phyloP scores from a whole-genome alignment of 2,113 vertebrate species.

The Gymnarchus niloticus region DNA sequence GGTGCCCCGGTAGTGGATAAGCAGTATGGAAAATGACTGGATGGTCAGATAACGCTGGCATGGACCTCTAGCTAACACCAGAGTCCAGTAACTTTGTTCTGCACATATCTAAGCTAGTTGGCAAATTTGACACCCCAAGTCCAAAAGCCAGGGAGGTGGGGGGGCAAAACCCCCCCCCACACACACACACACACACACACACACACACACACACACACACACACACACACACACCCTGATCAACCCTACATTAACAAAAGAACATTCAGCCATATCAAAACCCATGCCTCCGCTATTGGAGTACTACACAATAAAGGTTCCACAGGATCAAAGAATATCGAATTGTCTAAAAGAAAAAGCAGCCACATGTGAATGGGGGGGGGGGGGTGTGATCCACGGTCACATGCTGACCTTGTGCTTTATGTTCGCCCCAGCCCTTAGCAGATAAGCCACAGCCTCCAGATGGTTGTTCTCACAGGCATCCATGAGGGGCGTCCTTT shows the following conservation, averaged over 20 bases:
- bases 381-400: neutral
- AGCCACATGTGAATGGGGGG: too few relatives aligned
- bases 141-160: too few relatives aligned
- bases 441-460: slow-evolving; percentile 89
- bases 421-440: slow-evolving; percentile 82
- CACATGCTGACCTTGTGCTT: slow-evolving; percentile 74
- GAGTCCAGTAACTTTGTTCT: neutral
- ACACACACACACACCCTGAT: too few relatives aligned
- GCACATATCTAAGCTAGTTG: neutral
- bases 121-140: too few relatives aligned
- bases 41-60: neutral
- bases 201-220: too few relatives aligned
- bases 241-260: too few relatives aligned
- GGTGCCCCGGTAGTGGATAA: neutral
- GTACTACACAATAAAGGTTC: neutral
- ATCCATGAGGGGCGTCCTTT: slow-evolving; percentile 87
- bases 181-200: too few relatives aligned
- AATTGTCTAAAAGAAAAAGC: neutral
- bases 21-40: neutral
- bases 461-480: slow-evolving; percentile 89
- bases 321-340: neutral
- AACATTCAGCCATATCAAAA: neutral
- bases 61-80: neutral
- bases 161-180: too few relatives aligned
- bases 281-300: neutral